A percentile compares a stretch with the other conserved stretches of the same genome.
Evolutionary conservation across 2,888 invertebrate genomes (phyloP).

Genomic region (Asteroscopus sphinx): DNA sequence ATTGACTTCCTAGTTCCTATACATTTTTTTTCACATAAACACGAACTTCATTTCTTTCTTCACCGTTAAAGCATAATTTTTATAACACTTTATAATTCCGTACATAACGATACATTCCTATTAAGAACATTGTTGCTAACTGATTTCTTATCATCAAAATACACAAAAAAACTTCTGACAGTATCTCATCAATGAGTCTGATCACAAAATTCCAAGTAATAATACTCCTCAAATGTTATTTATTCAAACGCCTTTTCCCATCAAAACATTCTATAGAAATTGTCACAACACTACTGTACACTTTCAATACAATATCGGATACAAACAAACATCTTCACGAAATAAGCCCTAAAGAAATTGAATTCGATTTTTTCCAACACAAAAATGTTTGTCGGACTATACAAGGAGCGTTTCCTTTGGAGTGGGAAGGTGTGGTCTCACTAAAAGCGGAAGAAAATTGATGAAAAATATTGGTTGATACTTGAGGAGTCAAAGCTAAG

Average conservation of each 20-base stretch:
- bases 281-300: neutral
- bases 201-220: neutral
- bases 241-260: neutral
- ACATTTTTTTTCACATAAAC: too few relatives aligned
- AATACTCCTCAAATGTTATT: neutral
- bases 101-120: too few relatives aligned
- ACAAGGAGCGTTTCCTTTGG: slow-evolving; percentile 25
- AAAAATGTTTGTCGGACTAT: slow-evolving; percentile 39
- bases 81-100: too few relatives aligned
- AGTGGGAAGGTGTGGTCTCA: slow-evolving; percentile 10
- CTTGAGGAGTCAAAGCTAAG: too few relatives aligned
- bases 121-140: too few relatives aligned
- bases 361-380: slow-evolving; percentile 40
- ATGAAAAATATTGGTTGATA: too few relatives aligned
- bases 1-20: too few relatives aligned
- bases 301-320: slow-evolving; percentile 20
- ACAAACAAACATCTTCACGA: slow-evolving; percentile 14
- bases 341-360: slow-evolving; percentile 39
- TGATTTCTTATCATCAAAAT: too few relatives aligned
- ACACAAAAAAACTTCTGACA: too few relatives aligned
- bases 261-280: neutral
- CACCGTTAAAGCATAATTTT: too few relatives aligned
- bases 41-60: too few relatives aligned
- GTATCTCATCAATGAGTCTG: too few relatives aligned
- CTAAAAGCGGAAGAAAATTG: slow-evolving; percentile 6